Evolutionary conservation across 2,113 vertebrate genomes (phyloP), one percentile per base, ranked within the genome.

Genomic region (Anguilla rostrata): DNA sequence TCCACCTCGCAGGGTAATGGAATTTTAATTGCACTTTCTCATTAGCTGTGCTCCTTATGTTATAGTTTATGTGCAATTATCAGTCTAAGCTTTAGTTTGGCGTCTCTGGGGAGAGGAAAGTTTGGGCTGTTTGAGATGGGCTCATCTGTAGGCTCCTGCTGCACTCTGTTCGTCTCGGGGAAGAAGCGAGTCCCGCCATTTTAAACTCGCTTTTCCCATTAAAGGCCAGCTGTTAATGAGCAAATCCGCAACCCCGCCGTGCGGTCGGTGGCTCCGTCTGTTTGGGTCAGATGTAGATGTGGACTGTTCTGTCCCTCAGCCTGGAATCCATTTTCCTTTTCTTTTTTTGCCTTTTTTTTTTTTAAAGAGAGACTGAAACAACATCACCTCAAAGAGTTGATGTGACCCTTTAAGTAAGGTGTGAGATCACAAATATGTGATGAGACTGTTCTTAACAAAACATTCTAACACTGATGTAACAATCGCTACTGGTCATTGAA

Each of bases 361-460:
- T 60, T 88, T 53, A 79, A 71, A 85, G 56, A 87, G 46, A 81
- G 79, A 85, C 39, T 85, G 87, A 71, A 89, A 87, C 29, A 78
- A 84, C 49, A 84, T 84, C 86, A 87, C 75, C 78, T 90, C 88
- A 84, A 84, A 85, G 86, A 78, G 83, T 87, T 89, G 83, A 56
- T 56, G 9, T 46, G 9, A 46, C 43, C 43, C 43, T 9, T 46
- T n/a, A n/a, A n/a, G n/a, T 46, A 46, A 46, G 43, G 43, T 46
- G 43, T 46, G 43, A 6, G 43, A 46, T 46, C 9, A 46, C 5
- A 46, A 46, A 46, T 5, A 6, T 46, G 5, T 46, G 4, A 46
- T 6, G 5, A 6, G 43, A 46, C 5, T 9, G 9, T 46, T 46
- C 43, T 46, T 34, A 34, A 34, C 34, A 1, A 34, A 34, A 34